A percentile compares a stretch with the other conserved stretches of the same genome.
These are phyloP conservation scores for Drosophila yakuba DNA, from an alignment of 1,140 invertebrate genomes.

Conservation along the genomic window DNA sequence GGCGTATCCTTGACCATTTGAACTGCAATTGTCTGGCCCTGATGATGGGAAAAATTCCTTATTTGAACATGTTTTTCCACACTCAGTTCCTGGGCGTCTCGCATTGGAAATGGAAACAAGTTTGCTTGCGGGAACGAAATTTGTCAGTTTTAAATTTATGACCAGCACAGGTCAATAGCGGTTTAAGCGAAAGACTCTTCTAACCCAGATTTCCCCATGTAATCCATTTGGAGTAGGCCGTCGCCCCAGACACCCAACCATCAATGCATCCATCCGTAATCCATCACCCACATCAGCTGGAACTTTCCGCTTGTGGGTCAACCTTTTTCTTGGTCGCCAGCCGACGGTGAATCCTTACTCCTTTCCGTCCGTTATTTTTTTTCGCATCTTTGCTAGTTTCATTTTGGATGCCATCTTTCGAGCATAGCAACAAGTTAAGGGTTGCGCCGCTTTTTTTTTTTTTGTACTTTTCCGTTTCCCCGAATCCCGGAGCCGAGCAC, in stretches of 20 bases:
- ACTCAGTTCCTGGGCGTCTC: neutral
- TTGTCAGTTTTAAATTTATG: constrained; percentile 57
- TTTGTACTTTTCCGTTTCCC: constrained; percentile 23
- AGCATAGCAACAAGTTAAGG: constrained; percentile 75
- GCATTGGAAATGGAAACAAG: constrained; percentile 32
- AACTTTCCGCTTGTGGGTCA: constrained; percentile 60
- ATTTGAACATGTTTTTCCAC: constrained; percentile 56
- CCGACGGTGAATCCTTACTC: constrained; percentile 24
- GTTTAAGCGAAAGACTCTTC: constrained; percentile 4
- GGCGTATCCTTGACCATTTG: constrained; percentile 82
- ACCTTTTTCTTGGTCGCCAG: constrained; percentile 48
- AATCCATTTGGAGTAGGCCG: constrained; percentile 15
- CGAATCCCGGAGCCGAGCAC: constrained; percentile 55
- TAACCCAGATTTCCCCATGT: constrained; percentile 29
- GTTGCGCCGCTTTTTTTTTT: constrained; percentile 45
- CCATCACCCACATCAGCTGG: constrained; percentile 35
- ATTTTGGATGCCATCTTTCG: constrained; percentile 62
- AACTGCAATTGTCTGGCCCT: constrained; percentile 71
- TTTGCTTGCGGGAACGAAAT: constrained; percentile 38
- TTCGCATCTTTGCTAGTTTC: constrained; percentile 59
- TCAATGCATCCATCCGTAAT: constrained; percentile 1
- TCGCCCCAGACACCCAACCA: neutral
- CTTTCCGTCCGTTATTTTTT: constrained; percentile 37
- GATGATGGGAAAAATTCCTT: constrained; percentile 68
- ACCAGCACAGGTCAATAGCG: constrained; percentile 38